Evolutionary conservation across 1,140 invertebrate species (phyloP), one percentile per base, ranked within the genome.

Genomic region (Eciton burchellii): DNA sequence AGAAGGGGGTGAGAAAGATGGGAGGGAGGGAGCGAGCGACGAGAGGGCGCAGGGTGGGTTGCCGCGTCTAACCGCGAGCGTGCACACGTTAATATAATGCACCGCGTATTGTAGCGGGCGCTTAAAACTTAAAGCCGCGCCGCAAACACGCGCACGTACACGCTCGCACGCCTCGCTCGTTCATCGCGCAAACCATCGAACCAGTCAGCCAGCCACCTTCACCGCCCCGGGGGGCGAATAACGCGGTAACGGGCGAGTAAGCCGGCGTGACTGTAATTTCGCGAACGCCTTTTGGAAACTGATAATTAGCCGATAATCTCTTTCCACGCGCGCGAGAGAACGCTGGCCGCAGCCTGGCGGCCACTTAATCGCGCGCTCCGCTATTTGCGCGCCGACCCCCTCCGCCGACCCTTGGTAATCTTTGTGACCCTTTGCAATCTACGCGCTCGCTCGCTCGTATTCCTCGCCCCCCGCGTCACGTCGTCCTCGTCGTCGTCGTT

Each of bases 221-320:
- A 43, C 62, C 11, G 9, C 47, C 1, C 16, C 49, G n/a, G 35
- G 19, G 24, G 41, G 49, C 8, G 68, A 47, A 26, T 68, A n/a
- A n/a, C n/a, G n/a, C n/a, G n/a, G n/a, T n/a, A n/a, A n/a, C n/a
- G n/a, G n/a, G n/a, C n/a, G n/a, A 12, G 21, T 66, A 79, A 79
- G 43, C 60, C 62, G 12, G 24, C n/a, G 49, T 21, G 52, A 12
- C n/a, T 79, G 49, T 70, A 79, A 57, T 79, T 79, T 79, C 19
- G 45, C 11, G 49, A 52, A 56, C 74, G 35, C 24, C 65, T 79
- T 79, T 79, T 57, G 41, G 29, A 29, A 70, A 79, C 63, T 45
- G 52, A 79, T 70, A 79, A 79, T 79, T 79, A 68, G 63, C 35
- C 74, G 74, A 45, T 77, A 68, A 77, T 79, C 63, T 70, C 74